A percentile compares a stretch with the other conserved stretches of the same genome.
phyloP scores from a whole-genome alignment of 2,888 invertebrate species.

The Idaea dimidiata region DNA sequence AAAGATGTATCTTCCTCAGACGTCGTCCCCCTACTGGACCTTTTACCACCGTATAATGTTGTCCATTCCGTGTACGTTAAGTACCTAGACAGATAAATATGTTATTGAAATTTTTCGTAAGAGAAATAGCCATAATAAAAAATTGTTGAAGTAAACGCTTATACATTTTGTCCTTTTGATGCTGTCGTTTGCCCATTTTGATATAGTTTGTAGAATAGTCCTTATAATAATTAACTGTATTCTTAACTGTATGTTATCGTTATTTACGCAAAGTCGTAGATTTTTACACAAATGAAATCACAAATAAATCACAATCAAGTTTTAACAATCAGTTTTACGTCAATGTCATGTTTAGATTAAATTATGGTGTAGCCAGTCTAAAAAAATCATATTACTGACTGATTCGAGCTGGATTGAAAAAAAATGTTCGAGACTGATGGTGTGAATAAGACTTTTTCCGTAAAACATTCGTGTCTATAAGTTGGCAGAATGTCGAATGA shows the following conservation, averaged over 20 bases:
- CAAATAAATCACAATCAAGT: neutral
- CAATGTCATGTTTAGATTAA: neutral
- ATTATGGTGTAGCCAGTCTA: neutral
- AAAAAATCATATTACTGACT: neutral
- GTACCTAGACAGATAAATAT: constrained; percentile 80
- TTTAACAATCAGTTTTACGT: neutral
- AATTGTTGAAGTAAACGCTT: constrained; percentile 21
- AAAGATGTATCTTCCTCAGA: constrained; percentile 90
- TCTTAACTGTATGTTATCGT: neutral
- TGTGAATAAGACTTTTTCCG: neutral
- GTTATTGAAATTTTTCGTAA: constrained; percentile 3
- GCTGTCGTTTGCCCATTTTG: constrained; percentile 95
- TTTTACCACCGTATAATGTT: constrained; percentile 94
- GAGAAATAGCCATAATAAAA: neutral
- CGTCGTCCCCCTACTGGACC: constrained; percentile 74
- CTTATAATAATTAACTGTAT: neutral
- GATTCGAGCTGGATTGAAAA: neutral
- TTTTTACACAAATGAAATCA: neutral
- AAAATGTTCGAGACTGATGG: neutral
- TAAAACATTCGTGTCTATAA: neutral
- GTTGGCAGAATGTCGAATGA: constrained; percentile 6
- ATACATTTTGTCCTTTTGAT: constrained; percentile 97
- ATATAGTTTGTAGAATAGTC: neutral
- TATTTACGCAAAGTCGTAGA: neutral
- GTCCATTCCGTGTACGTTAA: constrained; percentile 94